phyloP scores from a whole-genome alignment of 92 coral and sea anemone species.

The Palythoa grandiflora region DNA sequence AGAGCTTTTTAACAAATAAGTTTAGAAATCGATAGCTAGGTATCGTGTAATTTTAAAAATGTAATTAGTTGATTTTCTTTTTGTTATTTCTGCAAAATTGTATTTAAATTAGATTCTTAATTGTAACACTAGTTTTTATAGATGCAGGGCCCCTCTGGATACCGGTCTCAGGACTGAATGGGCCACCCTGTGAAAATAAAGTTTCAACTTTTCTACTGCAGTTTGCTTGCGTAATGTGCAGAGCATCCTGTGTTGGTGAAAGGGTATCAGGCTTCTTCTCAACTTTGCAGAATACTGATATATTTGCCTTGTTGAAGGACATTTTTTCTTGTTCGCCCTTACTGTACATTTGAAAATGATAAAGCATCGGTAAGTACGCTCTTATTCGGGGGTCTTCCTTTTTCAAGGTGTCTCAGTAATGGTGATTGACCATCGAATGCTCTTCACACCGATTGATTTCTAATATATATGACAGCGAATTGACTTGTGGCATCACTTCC shows the following conservation, averaged over 20 bases:
- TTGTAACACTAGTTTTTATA: too few species aligned
- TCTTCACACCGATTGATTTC: slow-evolving; percentile 53
- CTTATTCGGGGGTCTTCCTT: slow-evolving; percentile 20
- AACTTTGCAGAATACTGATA: neutral
- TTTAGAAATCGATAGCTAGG: too few species aligned
- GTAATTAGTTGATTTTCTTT: too few species aligned
- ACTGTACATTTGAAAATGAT: slow-evolving; percentile 53
- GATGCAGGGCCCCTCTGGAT: too few species aligned
- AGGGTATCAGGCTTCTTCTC: slow-evolving; percentile 28
- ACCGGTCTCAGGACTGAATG: too few species aligned
- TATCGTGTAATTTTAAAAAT: too few species aligned
- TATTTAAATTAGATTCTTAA: too few species aligned
- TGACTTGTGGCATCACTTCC: slow-evolving; percentile 70
- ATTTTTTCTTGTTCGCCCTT: slow-evolving; percentile 16
- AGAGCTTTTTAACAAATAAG: too few species aligned
- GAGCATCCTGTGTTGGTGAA: slow-evolving; percentile 49
- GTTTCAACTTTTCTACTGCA: too few species aligned
- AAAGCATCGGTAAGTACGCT: slow-evolving; percentile 64
- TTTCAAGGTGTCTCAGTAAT: neutral
- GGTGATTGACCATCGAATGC: slow-evolving; percentile 1
- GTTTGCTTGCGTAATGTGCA: slow-evolving; percentile 42
- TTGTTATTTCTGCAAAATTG: too few species aligned
- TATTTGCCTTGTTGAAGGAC: slow-evolving; percentile 29
- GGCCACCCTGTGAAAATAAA: too few species aligned
- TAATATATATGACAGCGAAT: slow-evolving; percentile 48